Base-by-base conservation (phyloP, 1,140 invertebrate genomes). In the Drosophila ercepeae region DNA sequence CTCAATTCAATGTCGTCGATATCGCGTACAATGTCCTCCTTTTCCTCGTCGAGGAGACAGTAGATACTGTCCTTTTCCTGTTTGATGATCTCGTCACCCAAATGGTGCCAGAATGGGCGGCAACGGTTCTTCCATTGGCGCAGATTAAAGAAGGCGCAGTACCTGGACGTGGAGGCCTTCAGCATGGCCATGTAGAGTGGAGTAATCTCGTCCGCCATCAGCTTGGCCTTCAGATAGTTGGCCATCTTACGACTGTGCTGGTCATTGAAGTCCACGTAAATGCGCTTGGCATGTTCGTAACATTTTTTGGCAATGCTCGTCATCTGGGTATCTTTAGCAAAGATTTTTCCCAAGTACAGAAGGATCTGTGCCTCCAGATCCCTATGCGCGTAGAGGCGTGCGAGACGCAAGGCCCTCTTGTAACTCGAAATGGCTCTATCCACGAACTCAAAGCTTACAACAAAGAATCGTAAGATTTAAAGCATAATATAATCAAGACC, bases 41-140 rank as follows among this genome's bases (percentile, higher is more conserved):
- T 60, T 21, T 88, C 82, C 45, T 88, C 82, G 57, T 88, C 69
- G 4, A 90, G 72, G 18, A 90, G 45, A 2, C 88, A 90, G 52
- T 90, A 89, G 2, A 90, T 88, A 9, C 51, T 50, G 7, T 90
- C 70, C 7, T 48, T 25, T 8, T 79, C 72, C 69, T 90, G 78
- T 13, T 79, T 67, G n/a, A 74, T 68, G 1, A 89, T 60, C 54
- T 89, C 78, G 4, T 51, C 16, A 1, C 75, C 81, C 11, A 90
- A 18, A 18, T 60, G 65, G 32, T 61, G 55, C 88, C 88, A 90
- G 44, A 90, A 90, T 0, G 71, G 78, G 39, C 83, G 67, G 18
- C 88, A 90, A 34, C 81, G 68, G 61, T 89, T 90, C 70, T 90
- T 90, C 88, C 88, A 90, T 27, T 90, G 88, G 0, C 88, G 75